Percentiles rank a stretch among this genome's conserved stretches.
phyloP scores from a whole-genome alignment of 2,888 invertebrate genomes.

The Eupithecia insigniata region DNA sequence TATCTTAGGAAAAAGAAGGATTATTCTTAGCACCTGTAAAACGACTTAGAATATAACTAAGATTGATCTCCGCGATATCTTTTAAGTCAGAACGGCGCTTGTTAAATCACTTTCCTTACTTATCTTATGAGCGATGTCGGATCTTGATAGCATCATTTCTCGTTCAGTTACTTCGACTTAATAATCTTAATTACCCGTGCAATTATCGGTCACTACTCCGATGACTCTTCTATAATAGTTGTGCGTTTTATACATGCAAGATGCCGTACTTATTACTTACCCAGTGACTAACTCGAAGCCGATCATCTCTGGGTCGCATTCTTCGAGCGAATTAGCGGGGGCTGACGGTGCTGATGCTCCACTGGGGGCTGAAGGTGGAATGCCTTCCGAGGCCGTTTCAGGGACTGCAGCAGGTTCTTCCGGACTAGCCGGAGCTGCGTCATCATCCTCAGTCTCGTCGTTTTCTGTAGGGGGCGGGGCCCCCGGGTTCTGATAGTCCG shows the following conservation, averaged over 20 bases:
- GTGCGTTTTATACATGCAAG: constrained; percentile 31
- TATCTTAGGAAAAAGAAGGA: constrained; percentile 15
- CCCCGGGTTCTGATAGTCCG: constrained; percentile 75
- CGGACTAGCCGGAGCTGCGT: constrained; percentile 47
- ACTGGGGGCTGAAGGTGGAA: constrained; percentile 80
- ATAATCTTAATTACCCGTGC: constrained; percentile 61
- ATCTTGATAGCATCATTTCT: constrained; percentile 64
- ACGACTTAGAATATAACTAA: constrained; percentile 8
- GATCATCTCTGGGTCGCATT: constrained; percentile 94
- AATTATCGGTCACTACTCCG: constrained; percentile 60
- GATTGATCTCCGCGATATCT: constrained; percentile 43
- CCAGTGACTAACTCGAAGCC: constrained; percentile 96
- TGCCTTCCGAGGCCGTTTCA: constrained; percentile 76
- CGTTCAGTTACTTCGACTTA: constrained; percentile 55
- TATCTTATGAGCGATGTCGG: constrained; percentile 56
- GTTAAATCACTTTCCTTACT: constrained; percentile 55
- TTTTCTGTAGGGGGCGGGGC: constrained; percentile 63
- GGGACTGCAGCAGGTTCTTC: constrained; percentile 65
- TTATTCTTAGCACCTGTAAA: constrained; percentile 22
- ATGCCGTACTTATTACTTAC: constrained; percentile 57
- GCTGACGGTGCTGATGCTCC: constrained; percentile 81
- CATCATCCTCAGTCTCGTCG: constrained; percentile 40
- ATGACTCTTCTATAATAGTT: constrained; percentile 36
- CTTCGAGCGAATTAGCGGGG: constrained; percentile 86
- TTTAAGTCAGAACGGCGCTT: constrained; percentile 48